Evolutionary conservation across 2,888 invertebrate genomes (phyloP), one percentile per base, ranked within the genome.

Genomic region (Camponotus fellah): DNA sequence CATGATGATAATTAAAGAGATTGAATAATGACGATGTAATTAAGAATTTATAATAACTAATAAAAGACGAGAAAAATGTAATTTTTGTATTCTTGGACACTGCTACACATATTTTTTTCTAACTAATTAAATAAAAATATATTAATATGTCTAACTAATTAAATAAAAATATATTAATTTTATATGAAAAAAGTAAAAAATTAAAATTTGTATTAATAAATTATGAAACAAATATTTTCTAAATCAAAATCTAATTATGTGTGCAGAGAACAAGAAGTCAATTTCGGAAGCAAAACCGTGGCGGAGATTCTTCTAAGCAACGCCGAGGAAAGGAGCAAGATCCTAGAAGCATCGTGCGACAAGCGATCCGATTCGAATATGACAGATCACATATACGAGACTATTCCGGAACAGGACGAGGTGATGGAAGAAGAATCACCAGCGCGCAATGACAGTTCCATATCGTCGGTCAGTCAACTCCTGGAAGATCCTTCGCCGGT

Each of bases 381-480:
- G 26, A 65, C 53, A 4, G 92, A 92, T 56, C 89, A 92, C 62
- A 85, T 88, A 6, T 92, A 93, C 83, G 93, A 93, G 80, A 88
- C 90, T 56, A 91, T 91, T 76, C 81, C 65, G 4, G 92, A 91
- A 8, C 82, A 82, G 0, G 88, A 89, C 14, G 85, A 81, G 32
- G 68, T 65, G 4, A 88, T 88, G 9, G 83, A 86, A 2, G 86
- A 89, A 76, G 88, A 89, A 14, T 86, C 88, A 56, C 87, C 90
- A 0, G 69, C 84, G 14, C 94, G 93, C 84, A 95, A 94, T 87
- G 94, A 95, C 82, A 95, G 95, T 81, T 94, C 94, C 4, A 92
- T 95, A 0, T 94, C 94, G 0, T 95, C 95, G 75, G 95, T 94
- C 3, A 94, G 95, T 87, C 95, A 95, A 79, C 91, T 95, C 0